Evolutionary conservation across 2,888 invertebrate genomes (phyloP), one percentile per base, ranked within the genome.

Genomic region (Lordiphosa fenestrarum): DNA sequence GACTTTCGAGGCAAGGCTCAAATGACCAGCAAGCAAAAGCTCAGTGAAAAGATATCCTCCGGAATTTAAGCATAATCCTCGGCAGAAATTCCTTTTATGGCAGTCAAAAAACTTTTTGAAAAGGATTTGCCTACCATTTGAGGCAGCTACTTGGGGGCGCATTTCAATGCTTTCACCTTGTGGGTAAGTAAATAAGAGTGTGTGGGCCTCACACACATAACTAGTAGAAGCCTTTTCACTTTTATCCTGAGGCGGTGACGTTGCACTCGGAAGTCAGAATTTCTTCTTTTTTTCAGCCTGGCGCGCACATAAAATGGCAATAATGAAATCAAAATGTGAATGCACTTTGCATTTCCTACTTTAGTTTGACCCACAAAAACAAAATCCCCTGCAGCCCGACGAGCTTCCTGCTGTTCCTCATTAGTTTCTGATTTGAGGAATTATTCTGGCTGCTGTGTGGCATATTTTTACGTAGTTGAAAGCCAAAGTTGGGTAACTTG

Each of bases 291-390:
- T 12, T 56, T 61, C 42, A 57, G 49, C 51, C 33, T 51, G 36
- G 48, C 35, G 49, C 36, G 53, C 71, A 53, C 57, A 66, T 62
- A 65, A 66, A 71, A 63, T 59, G 58, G 73, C 66, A 77, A 83
- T 77, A 77, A 77, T 85, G 81, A 83, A 85, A 77, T 75, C 75
- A 76, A 81, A 84, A 74, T 73, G 82, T 76, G 72, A 83, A 86
- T 85, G 86, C 67, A 81, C 84, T 86, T 84, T 84, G 77, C 86
- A 72, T 82, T 81, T 81, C 81, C 86, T 69, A 59, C 85, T 78
- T 58, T 33, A 61, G 65, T 84, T 77, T 85, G 84, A 82, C 78
- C 86, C 82, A 44, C 44, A 44, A 44, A 30, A 30, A 30, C 3
- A 33, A 44, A 42, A 44, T 30, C 13, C 42, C 15, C 30, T 13